Percentiles rank a stretch among this genome's conserved stretches.
Conservation (phyloP, 2,888 invertebrate genomes). For the Oligia fasciuncula region DNA sequence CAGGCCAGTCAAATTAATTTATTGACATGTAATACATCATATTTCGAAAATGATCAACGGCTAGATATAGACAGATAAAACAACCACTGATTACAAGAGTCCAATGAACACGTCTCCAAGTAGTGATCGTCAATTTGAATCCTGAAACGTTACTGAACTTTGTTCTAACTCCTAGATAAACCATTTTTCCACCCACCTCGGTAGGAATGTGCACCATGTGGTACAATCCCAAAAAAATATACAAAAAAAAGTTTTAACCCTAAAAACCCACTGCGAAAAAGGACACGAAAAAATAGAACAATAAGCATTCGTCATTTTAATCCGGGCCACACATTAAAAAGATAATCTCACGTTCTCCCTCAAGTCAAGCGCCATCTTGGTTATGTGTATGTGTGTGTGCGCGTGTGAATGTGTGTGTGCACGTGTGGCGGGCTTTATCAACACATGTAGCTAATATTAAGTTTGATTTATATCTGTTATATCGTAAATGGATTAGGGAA, state of each 20-base stretch:
- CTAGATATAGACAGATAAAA: not conserved
- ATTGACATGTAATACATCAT: slow-evolving; percentile 32
- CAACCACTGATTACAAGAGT: slow-evolving; percentile 3
- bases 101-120: not conserved
- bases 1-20: too few relatives aligned
- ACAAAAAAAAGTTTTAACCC: slow-evolving; percentile 46
- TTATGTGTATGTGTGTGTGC: slow-evolving; percentile 48
- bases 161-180: too few relatives aligned
- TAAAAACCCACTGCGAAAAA: slow-evolving; percentile 53
- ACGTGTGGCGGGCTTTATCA: slow-evolving; percentile 79
- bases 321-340: slow-evolving; percentile 73
- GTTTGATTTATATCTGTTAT: slow-evolving; percentile 90
- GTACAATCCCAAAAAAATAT: slow-evolving; percentile 2
- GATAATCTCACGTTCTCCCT: slow-evolving; percentile 71
- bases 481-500: slow-evolving; percentile 90
- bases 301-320: slow-evolving; percentile 78
- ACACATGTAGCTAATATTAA: slow-evolving; percentile 89
- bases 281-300: slow-evolving; percentile 64
- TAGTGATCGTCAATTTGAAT: not conserved
- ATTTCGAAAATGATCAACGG: slow-evolving; percentile 24
- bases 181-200: not conserved
- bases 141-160: not conserved
- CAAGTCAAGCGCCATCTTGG: slow-evolving; percentile 72
- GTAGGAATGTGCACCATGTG: slow-evolving; percentile 21
- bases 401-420: slow-evolving; percentile 41